Evolutionary conservation across 2,888 invertebrate species (phyloP), one percentile per base, ranked within the genome.

Genomic region (Rutpela maculata): DNA sequence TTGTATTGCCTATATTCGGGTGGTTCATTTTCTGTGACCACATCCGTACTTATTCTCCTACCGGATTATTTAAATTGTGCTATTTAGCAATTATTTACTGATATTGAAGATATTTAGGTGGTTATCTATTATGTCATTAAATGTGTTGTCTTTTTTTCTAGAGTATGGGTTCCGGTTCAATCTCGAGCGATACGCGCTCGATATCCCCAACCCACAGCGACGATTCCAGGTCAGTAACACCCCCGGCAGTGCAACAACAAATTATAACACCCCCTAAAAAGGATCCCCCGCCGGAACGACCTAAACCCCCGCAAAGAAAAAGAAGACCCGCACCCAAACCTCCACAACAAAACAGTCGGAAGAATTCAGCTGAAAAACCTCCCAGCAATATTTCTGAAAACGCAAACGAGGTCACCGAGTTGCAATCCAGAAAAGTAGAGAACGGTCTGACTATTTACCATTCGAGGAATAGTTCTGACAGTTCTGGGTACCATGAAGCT

Each of bases 381-480:
- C 75, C 83, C n/a, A 83, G 82, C 60, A 83, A 67, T 26, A 66
- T 74, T 43, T 70, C 75, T 11, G 75, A 75, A 63, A 72, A 22
- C 31, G 71, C 71, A 31, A 72, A 72, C 26, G 77, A 78, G 60
- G 77, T 77, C 12, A 81, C 80, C 35, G 81, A 77, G 11, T 59
- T 78, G 26, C 78, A 73, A 43, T 76, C 82, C 38, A 82, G 79
- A 59, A 84, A 85, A 78, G 81, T 80, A 59, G 84, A 84, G 26
- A 88, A 86, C 68, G 88, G 88, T 78, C 85, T 93, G 84, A 89
- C 92, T 59, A 92, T 93, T 78, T 92, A 92, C 84, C 94, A 94
- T 90, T 94, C 94, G 59, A 90, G 94, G 80, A 94, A 94, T 85
- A 94, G 94, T 88, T 94, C 94, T 79, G 94, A 94, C 87, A 94